Percentiles rank a stretch among this genome's conserved stretches.
Conservation (phyloP, 2,888 invertebrate genomes). For the Brachylomia viminalis region DNA sequence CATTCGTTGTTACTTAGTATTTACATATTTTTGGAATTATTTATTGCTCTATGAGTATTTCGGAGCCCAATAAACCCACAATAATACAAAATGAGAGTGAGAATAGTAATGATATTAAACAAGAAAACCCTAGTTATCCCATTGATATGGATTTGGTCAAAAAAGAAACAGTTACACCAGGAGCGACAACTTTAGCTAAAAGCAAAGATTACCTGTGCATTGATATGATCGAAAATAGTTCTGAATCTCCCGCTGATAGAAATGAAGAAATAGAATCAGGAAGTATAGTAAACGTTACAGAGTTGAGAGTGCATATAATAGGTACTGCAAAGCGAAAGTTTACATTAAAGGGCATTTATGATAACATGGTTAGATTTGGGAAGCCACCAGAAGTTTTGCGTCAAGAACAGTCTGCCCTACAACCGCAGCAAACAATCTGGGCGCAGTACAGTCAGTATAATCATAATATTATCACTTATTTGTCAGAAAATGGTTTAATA, state of each 20-base stretch:
- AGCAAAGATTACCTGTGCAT: constrained; percentile 25
- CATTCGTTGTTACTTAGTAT: constrained; percentile 13
- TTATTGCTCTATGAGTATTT: constrained; percentile 44
- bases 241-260: neutral
- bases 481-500: neutral
- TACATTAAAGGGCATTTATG: constrained; percentile 25
- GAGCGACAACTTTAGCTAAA: constrained; percentile 3
- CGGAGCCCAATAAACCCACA: constrained; percentile 3
- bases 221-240: constrained; percentile 26
- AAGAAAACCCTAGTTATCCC: constrained; percentile 20
- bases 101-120: constrained; percentile 1
- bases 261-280: constrained; percentile 14
- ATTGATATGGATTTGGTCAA: constrained; percentile 38
- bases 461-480: neutral
- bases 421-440: constrained; percentile 2
- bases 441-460: constrained; percentile 31
- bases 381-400: neutral
- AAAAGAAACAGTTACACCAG: constrained; percentile 30
- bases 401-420: neutral
- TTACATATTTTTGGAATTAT: constrained; percentile 2
- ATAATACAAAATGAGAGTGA: constrained; percentile 22
- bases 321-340: neutral
- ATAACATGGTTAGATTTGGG: constrained; percentile 24
- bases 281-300: constrained; percentile 6
- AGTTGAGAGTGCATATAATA: constrained; percentile 13